A percentile compares a stretch with the other conserved stretches of the same genome.
These are phyloP conservation scores for Muscicapa adusta DNA, from an alignment of 2,113 vertebrate genomes.

Conservation along the genomic window DNA sequence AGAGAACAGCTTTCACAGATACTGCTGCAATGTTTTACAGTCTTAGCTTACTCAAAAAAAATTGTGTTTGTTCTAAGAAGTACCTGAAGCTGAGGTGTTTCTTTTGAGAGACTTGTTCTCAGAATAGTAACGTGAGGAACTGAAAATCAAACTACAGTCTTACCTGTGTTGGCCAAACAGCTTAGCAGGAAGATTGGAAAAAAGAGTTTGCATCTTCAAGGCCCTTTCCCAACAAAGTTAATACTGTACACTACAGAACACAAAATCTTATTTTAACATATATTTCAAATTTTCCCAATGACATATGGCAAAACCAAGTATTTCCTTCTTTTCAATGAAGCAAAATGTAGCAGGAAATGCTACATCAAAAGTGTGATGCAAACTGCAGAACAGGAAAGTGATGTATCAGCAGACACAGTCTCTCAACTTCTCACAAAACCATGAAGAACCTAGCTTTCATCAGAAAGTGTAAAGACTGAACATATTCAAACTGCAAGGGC, in stretches of 20 bases:
- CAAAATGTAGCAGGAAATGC: neutral
- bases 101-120: neutral
- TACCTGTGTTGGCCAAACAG: neutral
- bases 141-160: neutral
- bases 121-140: neutral
- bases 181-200: neutral
- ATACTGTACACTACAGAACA: neutral
- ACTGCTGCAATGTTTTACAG: neutral
- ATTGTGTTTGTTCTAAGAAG: neutral
- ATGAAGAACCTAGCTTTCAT: neutral
- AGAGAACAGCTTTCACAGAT: neutral
- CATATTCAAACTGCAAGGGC: neutral
- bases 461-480: neutral
- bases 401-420: neutral
- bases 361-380: neutral
- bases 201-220: neutral
- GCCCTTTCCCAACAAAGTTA: neutral
- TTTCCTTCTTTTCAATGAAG: neutral
- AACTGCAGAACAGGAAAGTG: neutral
- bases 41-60: neutral
- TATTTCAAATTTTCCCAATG: neutral
- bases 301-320: neutral
- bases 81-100: neutral
- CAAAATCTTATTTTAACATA: neutral
- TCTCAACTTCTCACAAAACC: neutral